Conservation (phyloP, 2,113 vertebrate species). For the Manacus vitellinus region DNA sequence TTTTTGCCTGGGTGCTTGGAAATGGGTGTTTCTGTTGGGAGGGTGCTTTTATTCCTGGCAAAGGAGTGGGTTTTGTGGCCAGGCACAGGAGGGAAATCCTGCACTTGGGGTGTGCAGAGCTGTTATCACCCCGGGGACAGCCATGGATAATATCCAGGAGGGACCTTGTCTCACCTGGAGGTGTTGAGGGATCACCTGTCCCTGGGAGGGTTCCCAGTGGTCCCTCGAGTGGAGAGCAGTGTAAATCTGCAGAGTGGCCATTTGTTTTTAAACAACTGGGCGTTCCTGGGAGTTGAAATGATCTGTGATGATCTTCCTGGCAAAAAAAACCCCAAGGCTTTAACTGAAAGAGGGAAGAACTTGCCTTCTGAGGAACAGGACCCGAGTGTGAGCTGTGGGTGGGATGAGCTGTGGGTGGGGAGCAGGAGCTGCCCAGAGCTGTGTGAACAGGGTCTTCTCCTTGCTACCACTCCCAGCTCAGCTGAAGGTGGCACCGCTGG, state of each 20-base stretch:
- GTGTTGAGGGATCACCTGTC: background rate
- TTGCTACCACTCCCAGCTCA: background rate
- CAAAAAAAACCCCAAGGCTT: background rate
- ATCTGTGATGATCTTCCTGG: no score
- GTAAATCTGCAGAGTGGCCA: background rate
- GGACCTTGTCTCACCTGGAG: background rate
- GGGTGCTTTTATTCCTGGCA: background rate
- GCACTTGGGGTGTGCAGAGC: background rate
- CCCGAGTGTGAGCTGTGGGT: background rate
- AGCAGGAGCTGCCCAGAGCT: background rate
- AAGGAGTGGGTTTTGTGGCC: background rate
- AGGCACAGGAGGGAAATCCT: background rate
- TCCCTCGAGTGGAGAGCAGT: background rate
- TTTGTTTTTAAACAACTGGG: no score
- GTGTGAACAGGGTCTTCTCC: fast-evolving
- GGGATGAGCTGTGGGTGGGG: background rate
- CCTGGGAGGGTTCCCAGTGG: background rate
- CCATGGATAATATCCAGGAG: background rate
- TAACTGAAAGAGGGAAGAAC: background rate
- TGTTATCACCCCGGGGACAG: no score
- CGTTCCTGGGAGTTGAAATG: no score
- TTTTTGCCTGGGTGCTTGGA: background rate
- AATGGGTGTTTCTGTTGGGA: background rate
- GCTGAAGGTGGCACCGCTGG: background rate
- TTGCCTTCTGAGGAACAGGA: background rate